phyloP scores from a whole-genome alignment of 2,888 invertebrate species.

The Drosophila lacicola region DNA sequence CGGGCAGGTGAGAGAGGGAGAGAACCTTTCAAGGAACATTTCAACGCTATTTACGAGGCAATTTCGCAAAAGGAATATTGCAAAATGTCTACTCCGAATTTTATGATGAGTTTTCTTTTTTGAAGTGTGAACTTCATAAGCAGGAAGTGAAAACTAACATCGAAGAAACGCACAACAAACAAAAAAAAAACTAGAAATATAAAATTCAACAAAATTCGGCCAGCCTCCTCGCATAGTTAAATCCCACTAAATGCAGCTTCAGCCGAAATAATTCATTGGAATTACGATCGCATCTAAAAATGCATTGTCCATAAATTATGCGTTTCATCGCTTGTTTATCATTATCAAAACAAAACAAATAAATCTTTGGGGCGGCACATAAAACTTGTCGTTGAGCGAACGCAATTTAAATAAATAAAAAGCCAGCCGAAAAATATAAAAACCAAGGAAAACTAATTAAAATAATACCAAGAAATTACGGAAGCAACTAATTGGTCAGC shows the following conservation, averaged over 20 bases:
- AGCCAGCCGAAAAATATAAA: slow-evolving; percentile 15
- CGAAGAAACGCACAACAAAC: not conserved
- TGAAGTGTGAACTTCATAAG: not conserved
- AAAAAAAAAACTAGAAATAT: not conserved
- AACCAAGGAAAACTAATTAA: slow-evolving; percentile 63
- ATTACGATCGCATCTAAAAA: slow-evolving; percentile 55
- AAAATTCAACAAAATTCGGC: slow-evolving; percentile 4
- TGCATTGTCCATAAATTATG: slow-evolving; percentile 70
- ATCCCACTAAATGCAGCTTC: slow-evolving; percentile 5
- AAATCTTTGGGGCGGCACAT: slow-evolving; percentile 64
- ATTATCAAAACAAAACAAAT: slow-evolving; percentile 44
- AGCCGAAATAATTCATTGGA: slow-evolving; percentile 36
- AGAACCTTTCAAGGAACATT: slow-evolving; percentile 54
- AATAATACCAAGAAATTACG: slow-evolving; percentile 81
- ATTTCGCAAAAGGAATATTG: slow-evolving; percentile 55
- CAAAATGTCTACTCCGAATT: slow-evolving; percentile 36
- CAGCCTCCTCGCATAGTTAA: not conserved
- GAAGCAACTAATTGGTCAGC: slow-evolving; percentile 75
- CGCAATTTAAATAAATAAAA: slow-evolving; percentile 67
- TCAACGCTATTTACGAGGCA: slow-evolving; percentile 58
- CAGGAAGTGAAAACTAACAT: slow-evolving; percentile 30
- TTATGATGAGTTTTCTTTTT: slow-evolving; percentile 43
- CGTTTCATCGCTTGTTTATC: slow-evolving; percentile 44
- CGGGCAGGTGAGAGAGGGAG: not conserved
- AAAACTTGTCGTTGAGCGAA: slow-evolving; percentile 48